Conservation (phyloP, 2,797 vertebrate species). For the Galagoides demidoff region DNA sequence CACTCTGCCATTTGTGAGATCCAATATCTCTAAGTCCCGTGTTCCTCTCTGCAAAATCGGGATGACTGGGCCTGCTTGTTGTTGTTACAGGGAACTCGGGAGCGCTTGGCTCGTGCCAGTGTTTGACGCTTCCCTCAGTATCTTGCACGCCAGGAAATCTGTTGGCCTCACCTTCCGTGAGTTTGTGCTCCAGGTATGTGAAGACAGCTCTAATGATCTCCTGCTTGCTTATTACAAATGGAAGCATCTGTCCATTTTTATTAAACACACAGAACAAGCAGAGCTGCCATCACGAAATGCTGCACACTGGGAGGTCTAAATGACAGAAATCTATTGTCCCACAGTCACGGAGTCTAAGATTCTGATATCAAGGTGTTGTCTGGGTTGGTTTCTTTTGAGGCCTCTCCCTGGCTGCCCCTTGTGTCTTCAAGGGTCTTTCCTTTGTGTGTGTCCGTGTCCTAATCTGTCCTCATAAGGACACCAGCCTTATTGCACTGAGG, state of each 20-base stretch:
- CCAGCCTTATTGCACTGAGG: not conserved
- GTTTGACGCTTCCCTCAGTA: accelerated
- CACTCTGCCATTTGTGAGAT: not conserved
- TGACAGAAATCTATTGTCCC: not conserved
- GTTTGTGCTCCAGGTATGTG: not conserved
- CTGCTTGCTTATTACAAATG: not conserved
- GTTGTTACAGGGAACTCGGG: too few species aligned
- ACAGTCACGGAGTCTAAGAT: not conserved
- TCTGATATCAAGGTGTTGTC: not conserved
- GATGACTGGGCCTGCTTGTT: not conserved
- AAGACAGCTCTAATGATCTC: accelerated
- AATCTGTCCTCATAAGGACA: not conserved
- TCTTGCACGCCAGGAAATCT: not conserved
- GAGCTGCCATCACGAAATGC: not conserved
- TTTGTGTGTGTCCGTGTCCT: not conserved
- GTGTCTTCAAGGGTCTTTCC: not conserved
- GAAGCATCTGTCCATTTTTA: not conserved
- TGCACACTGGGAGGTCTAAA: not conserved
- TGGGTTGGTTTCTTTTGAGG: not conserved
- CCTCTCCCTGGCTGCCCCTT: not conserved
- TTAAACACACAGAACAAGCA: not conserved
- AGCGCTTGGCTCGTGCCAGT: accelerated
- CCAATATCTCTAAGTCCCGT: not conserved
- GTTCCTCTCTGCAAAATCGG: not conserved
- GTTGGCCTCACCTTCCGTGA: not conserved